Conservation (phyloP, 2,888 invertebrate genomes). For the Coleophora flavipennella region DNA sequence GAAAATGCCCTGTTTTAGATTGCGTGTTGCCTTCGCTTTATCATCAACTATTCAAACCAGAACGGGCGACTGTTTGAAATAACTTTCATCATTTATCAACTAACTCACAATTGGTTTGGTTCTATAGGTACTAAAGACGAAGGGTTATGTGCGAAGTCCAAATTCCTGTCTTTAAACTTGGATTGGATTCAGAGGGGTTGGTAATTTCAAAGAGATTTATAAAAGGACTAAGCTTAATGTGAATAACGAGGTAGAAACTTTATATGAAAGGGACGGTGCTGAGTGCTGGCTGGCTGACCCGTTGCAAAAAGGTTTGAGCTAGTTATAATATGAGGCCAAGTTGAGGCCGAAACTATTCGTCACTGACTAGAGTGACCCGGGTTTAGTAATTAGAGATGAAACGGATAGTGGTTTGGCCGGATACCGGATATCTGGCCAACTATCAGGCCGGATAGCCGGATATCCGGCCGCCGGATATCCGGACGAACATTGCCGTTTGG, state of each 20-base stretch:
- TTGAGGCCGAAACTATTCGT: too few relatives aligned
- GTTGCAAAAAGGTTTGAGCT: constrained; percentile 27
- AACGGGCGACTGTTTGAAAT: neutral
- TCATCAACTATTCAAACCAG: neutral
- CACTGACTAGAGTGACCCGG: too few relatives aligned
- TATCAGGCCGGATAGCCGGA: too few relatives aligned
- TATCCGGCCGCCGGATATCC: too few relatives aligned
- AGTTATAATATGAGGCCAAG: too few relatives aligned
- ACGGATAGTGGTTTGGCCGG: too few relatives aligned
- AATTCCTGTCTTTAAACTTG: constrained; percentile 23
- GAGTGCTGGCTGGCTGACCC: constrained; percentile 31
- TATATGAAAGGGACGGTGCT: constrained; percentile 49
- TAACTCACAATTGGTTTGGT: neutral
- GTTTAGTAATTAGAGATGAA: too few relatives aligned
- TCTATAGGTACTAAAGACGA: neutral
- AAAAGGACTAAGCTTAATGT: constrained; percentile 57
- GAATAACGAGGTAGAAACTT: constrained; percentile 58
- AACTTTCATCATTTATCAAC: neutral
- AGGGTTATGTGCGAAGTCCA: constrained; percentile 10
- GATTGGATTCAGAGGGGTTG: constrained; percentile 37
- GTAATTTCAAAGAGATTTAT: constrained; percentile 50
- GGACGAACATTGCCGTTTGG: too few relatives aligned
- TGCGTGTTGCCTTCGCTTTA: constrained; percentile 18
- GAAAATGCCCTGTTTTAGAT: constrained; percentile 11
- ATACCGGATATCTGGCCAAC: too few relatives aligned